Percentiles rank a stretch among this genome's conserved stretches.
Evolutionary conservation across 2,888 invertebrate species (phyloP).

Genomic region (Eristalinus sepulchralis): DNA sequence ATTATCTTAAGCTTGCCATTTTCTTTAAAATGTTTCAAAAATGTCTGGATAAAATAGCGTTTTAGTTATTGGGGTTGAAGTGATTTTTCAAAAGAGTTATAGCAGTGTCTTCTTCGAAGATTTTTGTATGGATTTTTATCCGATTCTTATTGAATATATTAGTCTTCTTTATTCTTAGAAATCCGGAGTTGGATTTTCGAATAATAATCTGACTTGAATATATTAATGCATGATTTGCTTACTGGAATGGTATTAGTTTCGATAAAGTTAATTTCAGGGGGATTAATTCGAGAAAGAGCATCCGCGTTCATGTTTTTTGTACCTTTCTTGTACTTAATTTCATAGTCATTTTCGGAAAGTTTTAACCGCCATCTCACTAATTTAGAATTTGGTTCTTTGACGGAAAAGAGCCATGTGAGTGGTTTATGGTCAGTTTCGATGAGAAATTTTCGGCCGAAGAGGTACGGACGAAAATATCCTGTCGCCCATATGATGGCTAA

Average conservation of each 20-base stretch:
- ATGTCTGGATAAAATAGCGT: background rate
- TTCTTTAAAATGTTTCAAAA: background rate
- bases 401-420: background rate
- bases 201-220: constrained; percentile 5
- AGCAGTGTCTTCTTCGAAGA: background rate
- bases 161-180: background rate
- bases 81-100: background rate
- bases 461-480: no score
- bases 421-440: no score
- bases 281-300: background rate
- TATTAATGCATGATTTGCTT: background rate
- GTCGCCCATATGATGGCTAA: no score
- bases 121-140: background rate
- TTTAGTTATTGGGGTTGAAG: constrained; percentile 1
- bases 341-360: constrained; percentile 45
- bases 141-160: background rate
- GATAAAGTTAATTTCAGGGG: background rate
- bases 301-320: background rate
- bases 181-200: background rate
- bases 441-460: no score
- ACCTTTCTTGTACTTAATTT: constrained; percentile 15
- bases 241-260: background rate
- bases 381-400: constrained; percentile 43
- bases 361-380: constrained; percentile 57
- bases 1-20: background rate